Conservation (phyloP, 2,888 invertebrate genomes). For the Dexiosoma caninum region DNA sequence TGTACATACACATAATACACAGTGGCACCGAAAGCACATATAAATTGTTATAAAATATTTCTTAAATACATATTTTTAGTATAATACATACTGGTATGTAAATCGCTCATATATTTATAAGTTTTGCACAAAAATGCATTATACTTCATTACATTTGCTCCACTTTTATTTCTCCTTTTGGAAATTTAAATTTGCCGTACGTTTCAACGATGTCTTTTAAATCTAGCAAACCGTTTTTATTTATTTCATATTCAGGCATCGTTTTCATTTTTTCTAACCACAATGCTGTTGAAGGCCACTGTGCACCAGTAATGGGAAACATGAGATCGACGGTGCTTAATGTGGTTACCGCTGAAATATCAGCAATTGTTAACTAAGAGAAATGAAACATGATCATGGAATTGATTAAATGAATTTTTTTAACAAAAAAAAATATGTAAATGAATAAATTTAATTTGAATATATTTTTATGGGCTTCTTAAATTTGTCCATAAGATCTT, state of each 20-base stretch:
- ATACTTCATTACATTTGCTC: too few relatives aligned
- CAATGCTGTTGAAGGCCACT: constrained; percentile 73
- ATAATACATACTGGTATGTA: too few relatives aligned
- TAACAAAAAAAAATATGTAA: constrained; percentile 3
- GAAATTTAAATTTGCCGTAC: constrained; percentile 73
- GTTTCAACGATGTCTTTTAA: constrained; percentile 68
- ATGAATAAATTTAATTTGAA: constrained; percentile 3
- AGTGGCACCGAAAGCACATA: too few relatives aligned
- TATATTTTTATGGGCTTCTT: neutral
- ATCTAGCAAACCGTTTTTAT: constrained; percentile 71
- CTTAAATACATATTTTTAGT: too few relatives aligned
- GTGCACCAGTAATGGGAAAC: constrained; percentile 74
- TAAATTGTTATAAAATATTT: too few relatives aligned
- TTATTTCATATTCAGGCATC: constrained; percentile 71
- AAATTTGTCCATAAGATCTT: neutral
- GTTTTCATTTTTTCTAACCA: constrained; percentile 73
- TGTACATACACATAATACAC: neutral
- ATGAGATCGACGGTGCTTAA: constrained; percentile 77
- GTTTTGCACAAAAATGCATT: neutral
- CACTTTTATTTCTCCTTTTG: constrained; percentile 42
- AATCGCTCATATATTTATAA: too few relatives aligned
- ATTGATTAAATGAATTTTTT: constrained; percentile 5
- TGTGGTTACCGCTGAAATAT: constrained; percentile 77
- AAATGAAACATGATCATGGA: constrained; percentile 48
- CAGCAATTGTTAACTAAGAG: constrained; percentile 77